These are phyloP conservation scores for Aradus depressus DNA, from an alignment of 2,888 invertebrate genomes.

Conservation along the genomic window DNA sequence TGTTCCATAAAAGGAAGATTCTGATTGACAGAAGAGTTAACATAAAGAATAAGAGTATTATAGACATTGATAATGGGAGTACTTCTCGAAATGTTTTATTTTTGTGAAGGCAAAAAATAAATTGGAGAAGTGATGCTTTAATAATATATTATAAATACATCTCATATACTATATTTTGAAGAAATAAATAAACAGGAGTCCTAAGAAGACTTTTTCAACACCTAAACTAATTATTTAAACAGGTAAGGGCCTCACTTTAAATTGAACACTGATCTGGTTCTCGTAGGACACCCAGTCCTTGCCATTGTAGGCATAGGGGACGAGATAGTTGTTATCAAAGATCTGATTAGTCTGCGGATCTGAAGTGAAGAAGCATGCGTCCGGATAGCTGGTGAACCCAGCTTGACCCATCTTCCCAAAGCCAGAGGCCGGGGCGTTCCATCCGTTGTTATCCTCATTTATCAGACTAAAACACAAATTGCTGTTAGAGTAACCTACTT, in stretches of 20 bases:
- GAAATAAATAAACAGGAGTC: too few species aligned
- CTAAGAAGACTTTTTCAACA: too few species aligned
- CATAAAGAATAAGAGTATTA: too few species aligned
- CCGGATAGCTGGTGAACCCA: conserved; percentile 61
- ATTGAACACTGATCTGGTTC: conserved; percentile 53
- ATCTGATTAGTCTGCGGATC: conserved; percentile 43
- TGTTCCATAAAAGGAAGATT: too few species aligned
- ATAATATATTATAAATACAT: too few species aligned
- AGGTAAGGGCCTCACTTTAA: conserved; percentile 45
- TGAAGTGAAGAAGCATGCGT: conserved; percentile 54
- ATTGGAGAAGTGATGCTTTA: too few species aligned
- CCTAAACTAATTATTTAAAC: conserved; percentile 1
- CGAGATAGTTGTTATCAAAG: conserved; percentile 57
- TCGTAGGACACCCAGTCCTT: conserved; percentile 79
- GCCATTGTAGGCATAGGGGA: conserved; percentile 60
- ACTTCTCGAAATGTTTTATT: too few species aligned
- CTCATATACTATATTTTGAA: too few species aligned
- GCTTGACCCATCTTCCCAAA: conserved; percentile 52
- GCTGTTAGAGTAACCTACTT: too few species aligned
- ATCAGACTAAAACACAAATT: conserved; percentile 44
- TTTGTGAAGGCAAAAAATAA: too few species aligned
- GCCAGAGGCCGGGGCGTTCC: conserved; percentile 60
- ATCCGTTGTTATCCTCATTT: conserved; percentile 49
- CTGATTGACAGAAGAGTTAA: too few species aligned
- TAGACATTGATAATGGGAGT: too few species aligned